Conservation (phyloP, 2,888 invertebrate genomes). For the Synanthedon andrenaeformis region DNA sequence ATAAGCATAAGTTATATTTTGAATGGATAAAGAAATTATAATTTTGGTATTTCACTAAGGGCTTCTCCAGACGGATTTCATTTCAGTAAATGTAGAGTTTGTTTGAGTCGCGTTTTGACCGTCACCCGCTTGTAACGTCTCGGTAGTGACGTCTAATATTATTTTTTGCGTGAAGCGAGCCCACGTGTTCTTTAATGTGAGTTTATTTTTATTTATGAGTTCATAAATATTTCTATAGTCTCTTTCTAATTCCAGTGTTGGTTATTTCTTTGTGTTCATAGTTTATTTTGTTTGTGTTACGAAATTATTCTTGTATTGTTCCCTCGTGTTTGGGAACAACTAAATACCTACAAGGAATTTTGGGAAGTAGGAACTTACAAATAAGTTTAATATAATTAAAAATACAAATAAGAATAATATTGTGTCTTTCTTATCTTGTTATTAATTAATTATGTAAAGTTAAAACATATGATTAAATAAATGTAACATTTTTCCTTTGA, state of each 20-base stretch:
- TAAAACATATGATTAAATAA: too few species aligned
- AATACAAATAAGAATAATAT: too few species aligned
- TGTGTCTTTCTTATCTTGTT: too few species aligned
- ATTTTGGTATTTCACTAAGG: conserved; percentile 36
- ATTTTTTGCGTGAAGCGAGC: not conserved
- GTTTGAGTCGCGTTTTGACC: conserved; percentile 25
- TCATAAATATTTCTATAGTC: conserved; percentile 5
- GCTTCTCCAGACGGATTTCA: conserved; percentile 22
- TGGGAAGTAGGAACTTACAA: too few species aligned
- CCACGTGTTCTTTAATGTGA: conserved; percentile 15
- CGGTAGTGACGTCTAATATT: too few species aligned
- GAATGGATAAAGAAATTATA: conserved; percentile 15
- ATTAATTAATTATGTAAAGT: too few species aligned
- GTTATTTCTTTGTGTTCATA: not conserved
- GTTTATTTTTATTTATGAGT: conserved; percentile 7
- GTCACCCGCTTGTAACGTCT: not conserved
- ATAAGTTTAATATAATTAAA: too few species aligned
- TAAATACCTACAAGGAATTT: too few species aligned
- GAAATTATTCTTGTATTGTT: not conserved
- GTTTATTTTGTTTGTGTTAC: not conserved
- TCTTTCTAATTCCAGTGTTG: not conserved
- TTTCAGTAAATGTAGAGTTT: conserved; percentile 20
- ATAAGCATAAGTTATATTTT: not conserved
- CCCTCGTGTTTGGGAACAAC: not conserved
- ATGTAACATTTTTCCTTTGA: too few species aligned